Base-by-base conservation (phyloP, 2,888 invertebrate genomes). In the Cosmopolites sordidus region DNA sequence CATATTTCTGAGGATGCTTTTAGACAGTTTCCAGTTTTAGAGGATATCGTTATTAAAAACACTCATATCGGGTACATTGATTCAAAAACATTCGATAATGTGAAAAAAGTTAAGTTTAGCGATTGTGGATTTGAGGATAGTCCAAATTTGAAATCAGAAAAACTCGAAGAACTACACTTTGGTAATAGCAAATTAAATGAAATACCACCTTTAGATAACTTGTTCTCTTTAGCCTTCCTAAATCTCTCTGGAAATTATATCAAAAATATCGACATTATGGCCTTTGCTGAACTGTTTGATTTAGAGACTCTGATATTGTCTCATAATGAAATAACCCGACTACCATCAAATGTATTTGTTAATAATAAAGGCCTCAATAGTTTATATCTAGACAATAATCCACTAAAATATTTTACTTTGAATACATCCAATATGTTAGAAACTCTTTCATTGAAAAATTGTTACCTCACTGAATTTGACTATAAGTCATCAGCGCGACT, bases 281-380 rank as follows among this genome's bases (percentile, higher is more conserved):
- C 80, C 0, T 88, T 89, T 70, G 80, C 80, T 53, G 76, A 78
- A 16, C 73, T 85, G 16, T 75, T 80, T 9, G 79, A 81, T 43
- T 77, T 90, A 48, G 83, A 85, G 67, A 87, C 88, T 65, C 71
- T 90, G 18, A 85, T 87, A 65, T 73, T 90, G 6, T 84, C 87
- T 14, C 79, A 83, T 60, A 90, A 90, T 67, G 75, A 79, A 4
- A 77, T 90, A 22, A 78, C 76, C 58, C 77, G 78, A 2, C 72
- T 90, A 43, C 83, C 86, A 0, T 71, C 76, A 6, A 80, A 81
- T 9, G 74, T 86, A 30, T 87, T 89, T 69, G 78, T 81, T 5
- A 79, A 80, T 54, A 88, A 86, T 54, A 75, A 74, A 22, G 80
- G 83, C 58, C 73, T 90, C 45, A 82, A 83, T 45, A 84, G 82